Evolutionary conservation across 2,888 invertebrate species (phyloP), one percentile per base, ranked within the genome.

Genomic region (Isoperla grammatica): DNA sequence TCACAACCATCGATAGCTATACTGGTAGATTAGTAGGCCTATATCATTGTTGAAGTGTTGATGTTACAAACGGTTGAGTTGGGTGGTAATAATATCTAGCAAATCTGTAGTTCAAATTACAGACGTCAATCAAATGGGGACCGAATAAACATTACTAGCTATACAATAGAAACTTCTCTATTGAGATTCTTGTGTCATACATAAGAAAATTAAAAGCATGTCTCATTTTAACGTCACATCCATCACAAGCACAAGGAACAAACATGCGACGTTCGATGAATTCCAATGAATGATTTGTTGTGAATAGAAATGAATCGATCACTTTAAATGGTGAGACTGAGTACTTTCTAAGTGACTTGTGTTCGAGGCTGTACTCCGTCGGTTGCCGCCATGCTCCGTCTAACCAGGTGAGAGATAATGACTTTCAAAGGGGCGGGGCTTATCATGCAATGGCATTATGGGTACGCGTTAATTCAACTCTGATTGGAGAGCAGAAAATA

Each of bases 341-440:
- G 29, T 29, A 29, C 29, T 29, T 4, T n/a, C n/a, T n/a, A 29
- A 6, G 29, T 29, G 29, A 29, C n/a, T n/a, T n/a, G n/a, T 45
- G 45, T 15, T 13, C 12, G 42, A 39, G 1, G 5, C 35, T 17
- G 20, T 23, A 23, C 49, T 48, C 12, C 20, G 20, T 8, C n/a
- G 43, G n/a, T n/a, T 40, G 29, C 29, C 29, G 53, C 53, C 53
- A 53, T 50, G 50, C 50, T 56, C 35, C 56, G 54, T 50, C 46
- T 60, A 37, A 15, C 8, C 62, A 63, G 60, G 62, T 63, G 62
- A 42, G 40, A 55, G 62, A 63, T 63, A 63, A 58, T 60, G 53
- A 57, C 57, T 50, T 46, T 22, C 40, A 39, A 23, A 29, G 54
- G 40, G 62, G 60, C 57, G 62, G 46, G 55, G 60, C 60, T 20